Conservation (phyloP, 2,888 invertebrate genomes). For the Acronicta aceris region DNA sequence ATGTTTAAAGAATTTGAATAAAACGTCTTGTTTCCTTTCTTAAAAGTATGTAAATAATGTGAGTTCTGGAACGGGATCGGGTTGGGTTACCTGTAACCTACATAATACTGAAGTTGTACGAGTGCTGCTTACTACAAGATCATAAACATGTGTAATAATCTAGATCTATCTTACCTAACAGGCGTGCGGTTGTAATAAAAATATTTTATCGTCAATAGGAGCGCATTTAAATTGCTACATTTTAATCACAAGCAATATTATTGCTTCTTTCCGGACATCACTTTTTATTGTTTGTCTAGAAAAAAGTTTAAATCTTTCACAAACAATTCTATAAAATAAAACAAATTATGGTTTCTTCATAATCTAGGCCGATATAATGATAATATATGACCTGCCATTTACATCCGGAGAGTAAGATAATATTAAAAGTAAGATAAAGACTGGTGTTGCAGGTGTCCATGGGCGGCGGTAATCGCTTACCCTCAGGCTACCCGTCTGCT, state of each 20-base stretch:
- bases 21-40: background rate
- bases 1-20: slow-evolving; percentile 8
- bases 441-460: no score
- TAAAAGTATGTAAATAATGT: no score
- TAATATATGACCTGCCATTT: no score
- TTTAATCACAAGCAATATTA: slow-evolving; percentile 5
- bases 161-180: slow-evolving; percentile 60
- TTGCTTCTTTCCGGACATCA: slow-evolving; percentile 3
- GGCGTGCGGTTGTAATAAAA: slow-evolving; percentile 61
- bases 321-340: background rate
- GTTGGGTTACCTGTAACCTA: no score
- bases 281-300: slow-evolving; percentile 7
- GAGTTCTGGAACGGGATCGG: no score
- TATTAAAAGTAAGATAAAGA: no score
- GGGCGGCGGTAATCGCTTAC: no score
- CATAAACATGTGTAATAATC: slow-evolving; percentile 32
- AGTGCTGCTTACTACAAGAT: slow-evolving; percentile 1
- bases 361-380: no score
- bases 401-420: slow-evolving; percentile 3
- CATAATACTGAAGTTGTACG: no score
- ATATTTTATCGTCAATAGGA: slow-evolving; percentile 18
- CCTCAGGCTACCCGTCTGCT: no score
- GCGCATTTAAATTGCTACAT: slow-evolving; percentile 9
- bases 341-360: background rate
- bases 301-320: slow-evolving; percentile 7